phyloP scores from a whole-genome alignment of 2,797 vertebrate genomes.

The Paratrypauchen microcephalus region DNA sequence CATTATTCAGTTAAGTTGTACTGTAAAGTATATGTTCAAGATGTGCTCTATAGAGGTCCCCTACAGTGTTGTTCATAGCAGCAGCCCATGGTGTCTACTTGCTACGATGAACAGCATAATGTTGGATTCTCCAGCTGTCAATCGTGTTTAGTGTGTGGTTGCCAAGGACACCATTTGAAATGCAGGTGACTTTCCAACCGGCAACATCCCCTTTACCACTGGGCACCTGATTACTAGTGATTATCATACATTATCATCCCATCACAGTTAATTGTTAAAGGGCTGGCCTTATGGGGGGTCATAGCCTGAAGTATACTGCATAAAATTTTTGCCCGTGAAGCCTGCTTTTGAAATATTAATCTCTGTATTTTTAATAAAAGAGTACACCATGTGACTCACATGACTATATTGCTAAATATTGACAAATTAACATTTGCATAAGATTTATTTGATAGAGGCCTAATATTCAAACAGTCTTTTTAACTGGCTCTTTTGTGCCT shows the following conservation, averaged over 20 bases:
- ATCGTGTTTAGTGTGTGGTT: conserved; percentile 75
- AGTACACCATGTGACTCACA: conserved; percentile 11
- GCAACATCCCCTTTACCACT: conserved; percentile 85
- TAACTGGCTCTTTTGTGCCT: conserved; percentile 56
- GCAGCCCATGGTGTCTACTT: conserved; percentile 51
- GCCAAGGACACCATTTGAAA: conserved; percentile 88
- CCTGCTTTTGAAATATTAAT: conserved; percentile 76
- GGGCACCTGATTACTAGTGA: conserved; percentile 91
- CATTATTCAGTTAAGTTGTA: neutral
- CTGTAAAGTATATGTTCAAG: neutral
- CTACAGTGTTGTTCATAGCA: conserved; percentile 63
- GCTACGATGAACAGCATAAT: conserved; percentile 58
- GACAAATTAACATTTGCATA: neutral
- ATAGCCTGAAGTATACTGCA: conserved; percentile 75
- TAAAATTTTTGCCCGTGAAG: conserved; percentile 62
- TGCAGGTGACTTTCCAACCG: conserved; percentile 89
- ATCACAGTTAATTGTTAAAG: conserved; percentile 93
- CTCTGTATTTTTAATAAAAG: conserved; percentile 31
- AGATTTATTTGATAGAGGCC: neutral
- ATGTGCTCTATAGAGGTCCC: neutral
- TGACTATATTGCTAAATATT: neutral
- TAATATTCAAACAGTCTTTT: conserved; percentile 26
- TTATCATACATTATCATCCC: conserved; percentile 98
- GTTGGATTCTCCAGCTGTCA: conserved; percentile 82
- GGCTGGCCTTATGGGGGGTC: conserved; percentile 55